phyloP scores from a whole-genome alignment of 2,797 vertebrate genomes.

The Notamacropus eugenii region DNA sequence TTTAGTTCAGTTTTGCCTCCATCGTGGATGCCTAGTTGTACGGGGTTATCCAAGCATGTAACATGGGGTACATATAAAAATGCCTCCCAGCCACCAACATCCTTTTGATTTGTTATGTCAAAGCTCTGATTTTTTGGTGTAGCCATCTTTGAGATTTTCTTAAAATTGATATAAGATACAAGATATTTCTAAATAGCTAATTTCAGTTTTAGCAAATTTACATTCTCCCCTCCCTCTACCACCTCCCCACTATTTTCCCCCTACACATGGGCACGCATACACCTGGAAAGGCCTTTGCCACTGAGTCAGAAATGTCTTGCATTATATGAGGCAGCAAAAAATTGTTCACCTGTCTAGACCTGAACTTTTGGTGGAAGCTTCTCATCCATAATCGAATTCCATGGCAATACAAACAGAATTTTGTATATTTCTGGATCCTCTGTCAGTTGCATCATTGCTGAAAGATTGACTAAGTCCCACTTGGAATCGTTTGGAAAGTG shows the following conservation, averaged over 20 bases:
- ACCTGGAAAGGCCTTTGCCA: background rate
- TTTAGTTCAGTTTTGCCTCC: conserved; percentile 65
- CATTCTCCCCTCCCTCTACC: background rate
- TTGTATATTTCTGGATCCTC: background rate
- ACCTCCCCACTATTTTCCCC: too few species aligned
- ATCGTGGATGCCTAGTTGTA: conserved; percentile 13
- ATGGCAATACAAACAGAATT: background rate
- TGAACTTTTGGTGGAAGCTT: conserved; percentile 45
- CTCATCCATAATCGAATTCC: background rate
- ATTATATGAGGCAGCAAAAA: background rate
- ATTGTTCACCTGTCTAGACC: background rate
- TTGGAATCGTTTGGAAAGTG: conserved; percentile 32
- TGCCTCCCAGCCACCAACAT: conserved; percentile 10
- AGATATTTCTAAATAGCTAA: conserved; percentile 25
- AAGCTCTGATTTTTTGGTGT: conserved; percentile 11
- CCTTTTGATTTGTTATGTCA: background rate
- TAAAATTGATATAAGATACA: conserved; percentile 34
- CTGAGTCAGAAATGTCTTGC: background rate
- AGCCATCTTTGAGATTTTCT: conserved; percentile 44
- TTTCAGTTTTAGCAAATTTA: conserved; percentile 34
- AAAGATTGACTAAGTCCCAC: conserved; percentile 53
- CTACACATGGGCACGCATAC: background rate
- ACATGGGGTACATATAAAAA: background rate
- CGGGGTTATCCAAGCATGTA: conserved; percentile 45
- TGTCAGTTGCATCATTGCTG: conserved; percentile 48